A percentile compares a stretch with the other conserved stretches of the same genome.
Evolutionary conservation across 1,140 invertebrate genomes (phyloP).

Genomic region (Cardiocondyla obscurior): DNA sequence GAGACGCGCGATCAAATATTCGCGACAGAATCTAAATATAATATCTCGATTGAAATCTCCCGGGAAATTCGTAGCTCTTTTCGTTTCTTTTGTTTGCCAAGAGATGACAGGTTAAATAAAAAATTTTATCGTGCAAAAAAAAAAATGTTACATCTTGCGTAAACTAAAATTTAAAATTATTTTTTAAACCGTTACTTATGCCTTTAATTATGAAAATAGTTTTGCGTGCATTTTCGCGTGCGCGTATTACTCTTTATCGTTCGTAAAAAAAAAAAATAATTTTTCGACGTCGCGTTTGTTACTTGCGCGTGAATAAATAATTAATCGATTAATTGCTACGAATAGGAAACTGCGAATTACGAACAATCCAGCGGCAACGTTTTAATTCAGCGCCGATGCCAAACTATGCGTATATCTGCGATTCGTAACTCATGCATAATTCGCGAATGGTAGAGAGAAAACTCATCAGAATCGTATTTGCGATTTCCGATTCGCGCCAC

Average conservation of each 20-base stretch:
- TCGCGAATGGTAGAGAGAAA: too few relatives aligned
- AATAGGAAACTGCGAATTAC: too few relatives aligned
- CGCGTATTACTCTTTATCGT: neutral
- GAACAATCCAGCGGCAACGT: too few relatives aligned
- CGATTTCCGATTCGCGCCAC: too few relatives aligned
- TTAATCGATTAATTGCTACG: too few relatives aligned
- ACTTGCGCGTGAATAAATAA: neutral
- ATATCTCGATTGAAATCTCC: neutral
- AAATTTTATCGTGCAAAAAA: neutral
- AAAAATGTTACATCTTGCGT: neutral
- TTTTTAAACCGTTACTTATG: neutral
- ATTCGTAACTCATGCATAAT: too few relatives aligned
- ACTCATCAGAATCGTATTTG: too few relatives aligned
- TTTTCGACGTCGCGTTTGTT: neutral
- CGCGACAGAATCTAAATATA: neutral
- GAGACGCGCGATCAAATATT: neutral
- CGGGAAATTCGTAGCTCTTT: neutral
- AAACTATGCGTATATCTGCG: too few relatives aligned
- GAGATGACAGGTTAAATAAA: neutral
- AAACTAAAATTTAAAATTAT: neutral
- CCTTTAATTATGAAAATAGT: slow-evolving; percentile 6
- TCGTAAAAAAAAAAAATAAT: neutral
- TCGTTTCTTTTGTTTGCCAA: neutral
- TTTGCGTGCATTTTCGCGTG: neutral
- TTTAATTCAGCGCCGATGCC: too few relatives aligned